These are phyloP conservation scores for Acanthurus lineatus DNA, from an alignment of 2,797 vertebrate species.

Conservation along the genomic window DNA sequence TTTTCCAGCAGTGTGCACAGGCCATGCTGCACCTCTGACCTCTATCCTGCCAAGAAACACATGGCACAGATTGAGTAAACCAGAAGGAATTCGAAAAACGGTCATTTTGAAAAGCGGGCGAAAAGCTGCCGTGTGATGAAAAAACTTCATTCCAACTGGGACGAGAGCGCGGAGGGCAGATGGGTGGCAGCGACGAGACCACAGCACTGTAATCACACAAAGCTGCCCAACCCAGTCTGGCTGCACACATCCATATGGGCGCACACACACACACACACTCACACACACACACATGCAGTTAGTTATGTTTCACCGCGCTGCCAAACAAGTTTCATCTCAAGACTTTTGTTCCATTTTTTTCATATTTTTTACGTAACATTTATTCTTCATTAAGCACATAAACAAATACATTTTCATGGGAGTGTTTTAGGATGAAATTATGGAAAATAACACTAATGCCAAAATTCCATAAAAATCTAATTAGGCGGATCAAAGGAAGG, in stretches of 20 bases:
- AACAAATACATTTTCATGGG: conserved; percentile 29
- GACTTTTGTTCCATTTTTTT: neutral
- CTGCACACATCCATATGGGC: conserved; percentile 4
- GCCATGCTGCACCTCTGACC: conserved; percentile 34
- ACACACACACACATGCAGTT: conserved; percentile 13
- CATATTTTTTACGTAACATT: neutral
- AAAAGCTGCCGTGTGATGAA: conserved; percentile 25
- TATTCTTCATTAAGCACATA: conserved; percentile 23
- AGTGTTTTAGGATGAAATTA: conserved; percentile 29
- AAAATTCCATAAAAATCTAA: conserved; percentile 21
- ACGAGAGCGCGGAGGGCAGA: conserved; percentile 16
- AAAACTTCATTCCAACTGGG: conserved; percentile 19
- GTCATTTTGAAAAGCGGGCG: conserved; percentile 9
- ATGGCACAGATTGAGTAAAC: conserved; percentile 37
- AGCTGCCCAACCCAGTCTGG: conserved; percentile 27
- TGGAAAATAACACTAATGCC: conserved; percentile 14
- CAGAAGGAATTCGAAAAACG: conserved; percentile 37
- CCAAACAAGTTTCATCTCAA: conserved; percentile 26
- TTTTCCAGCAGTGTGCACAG: conserved; percentile 21
- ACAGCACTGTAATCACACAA: conserved; percentile 5
- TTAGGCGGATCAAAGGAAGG: conserved; percentile 25
- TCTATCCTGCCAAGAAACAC: conserved; percentile 29
- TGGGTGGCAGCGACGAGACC: neutral
- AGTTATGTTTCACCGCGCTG: conserved; percentile 14
- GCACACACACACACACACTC: neutral